phyloP scores from a whole-genome alignment of 2,113 vertebrate genomes.

The Poeciliopsis prolifica region DNA sequence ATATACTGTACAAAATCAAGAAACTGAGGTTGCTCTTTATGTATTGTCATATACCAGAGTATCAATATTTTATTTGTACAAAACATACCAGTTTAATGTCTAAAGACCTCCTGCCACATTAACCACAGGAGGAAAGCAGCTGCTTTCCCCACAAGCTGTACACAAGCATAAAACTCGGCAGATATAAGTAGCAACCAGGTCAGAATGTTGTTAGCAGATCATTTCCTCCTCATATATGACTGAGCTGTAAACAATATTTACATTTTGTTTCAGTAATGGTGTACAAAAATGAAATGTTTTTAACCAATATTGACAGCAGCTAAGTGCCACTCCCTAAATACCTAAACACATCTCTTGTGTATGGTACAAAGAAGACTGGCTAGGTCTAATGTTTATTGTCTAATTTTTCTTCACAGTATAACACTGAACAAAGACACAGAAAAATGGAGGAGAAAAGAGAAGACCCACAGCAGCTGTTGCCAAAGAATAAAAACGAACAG shows the following conservation, averaged over 20 bases:
- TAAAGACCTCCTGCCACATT: slow-evolving; percentile 3
- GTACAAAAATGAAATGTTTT: neutral
- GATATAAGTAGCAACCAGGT: slow-evolving; percentile 14
- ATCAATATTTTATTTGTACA: slow-evolving; percentile 5
- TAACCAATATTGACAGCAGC: neutral
- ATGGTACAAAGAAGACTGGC: neutral
- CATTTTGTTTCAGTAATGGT: neutral
- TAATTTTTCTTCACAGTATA: slow-evolving; percentile 71
- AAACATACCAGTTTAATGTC: neutral
- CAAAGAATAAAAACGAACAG: slow-evolving; percentile 88
- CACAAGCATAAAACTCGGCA: slow-evolving; percentile 1
- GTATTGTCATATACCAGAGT: neutral
- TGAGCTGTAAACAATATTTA: neutral
- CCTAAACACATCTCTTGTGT: neutral
- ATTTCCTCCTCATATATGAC: slow-evolving; percentile 1
- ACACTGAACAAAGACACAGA: slow-evolving; percentile 78
- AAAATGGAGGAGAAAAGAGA: slow-evolving; percentile 84
- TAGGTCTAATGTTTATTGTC: neutral
- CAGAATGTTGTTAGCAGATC: slow-evolving; percentile 12
- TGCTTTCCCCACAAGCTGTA: slow-evolving; percentile 19
- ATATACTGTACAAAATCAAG: neutral
- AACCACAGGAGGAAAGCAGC: slow-evolving; percentile 19
- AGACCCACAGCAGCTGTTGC: slow-evolving; percentile 85
- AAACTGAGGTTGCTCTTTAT: neutral
- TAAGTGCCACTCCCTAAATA: slow-evolving; percentile 1